Conservation (phyloP, 2,888 invertebrate species). For the Epiblema foenella region DNA sequence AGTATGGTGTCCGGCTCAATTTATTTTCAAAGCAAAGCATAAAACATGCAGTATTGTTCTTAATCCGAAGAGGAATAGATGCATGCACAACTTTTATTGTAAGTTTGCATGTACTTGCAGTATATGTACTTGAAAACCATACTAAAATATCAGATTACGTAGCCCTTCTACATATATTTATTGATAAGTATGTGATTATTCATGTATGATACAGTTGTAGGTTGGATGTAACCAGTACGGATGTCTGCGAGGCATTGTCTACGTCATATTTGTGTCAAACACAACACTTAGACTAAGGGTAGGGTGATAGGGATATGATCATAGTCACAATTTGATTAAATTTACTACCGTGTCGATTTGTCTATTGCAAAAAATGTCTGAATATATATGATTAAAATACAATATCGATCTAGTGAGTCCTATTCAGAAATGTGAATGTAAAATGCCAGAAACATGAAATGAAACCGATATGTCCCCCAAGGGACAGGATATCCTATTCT, state of each 20-base stretch:
- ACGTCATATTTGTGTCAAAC: conserved; percentile 64
- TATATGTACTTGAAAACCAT: conserved; percentile 1
- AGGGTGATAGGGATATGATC: conserved; percentile 49
- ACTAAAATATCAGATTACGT: conserved; percentile 2
- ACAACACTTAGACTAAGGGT: conserved; percentile 52
- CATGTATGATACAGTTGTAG: conserved; percentile 35
- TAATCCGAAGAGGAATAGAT: conserved; percentile 3
- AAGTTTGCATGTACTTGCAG: conserved; percentile 5
- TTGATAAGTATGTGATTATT: conserved; percentile 34
- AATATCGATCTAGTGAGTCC: background rate
- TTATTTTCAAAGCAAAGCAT: conserved; percentile 3
- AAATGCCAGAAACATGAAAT: background rate
- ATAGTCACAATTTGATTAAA: conserved; percentile 56
- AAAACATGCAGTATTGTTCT: conserved; percentile 15
- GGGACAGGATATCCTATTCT: too few species aligned
- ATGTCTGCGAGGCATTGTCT: conserved; percentile 45
- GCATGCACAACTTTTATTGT: conserved; percentile 24
- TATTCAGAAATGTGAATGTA: background rate
- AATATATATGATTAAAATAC: background rate
- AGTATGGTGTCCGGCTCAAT: conserved; percentile 22
- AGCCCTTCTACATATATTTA: conserved; percentile 13
- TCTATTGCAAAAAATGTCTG: background rate
- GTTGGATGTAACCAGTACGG: conserved; percentile 35
- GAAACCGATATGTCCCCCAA: background rate
- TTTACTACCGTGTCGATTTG: conserved; percentile 24